Base-by-base conservation (phyloP, 2,888 invertebrate genomes). In the Dermolepida albohirtum region DNA sequence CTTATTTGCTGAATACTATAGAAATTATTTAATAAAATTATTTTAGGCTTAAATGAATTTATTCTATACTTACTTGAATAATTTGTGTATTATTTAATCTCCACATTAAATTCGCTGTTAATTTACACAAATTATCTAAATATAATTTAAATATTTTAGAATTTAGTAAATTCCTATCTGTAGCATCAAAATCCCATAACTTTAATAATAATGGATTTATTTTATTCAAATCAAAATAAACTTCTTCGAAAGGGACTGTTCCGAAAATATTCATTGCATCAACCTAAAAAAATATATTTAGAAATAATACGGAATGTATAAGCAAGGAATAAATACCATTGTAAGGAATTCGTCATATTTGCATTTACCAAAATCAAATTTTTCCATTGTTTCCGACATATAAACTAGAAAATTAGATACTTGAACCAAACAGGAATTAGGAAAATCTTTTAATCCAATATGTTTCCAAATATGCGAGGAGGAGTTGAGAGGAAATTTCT, bases 121-220 rank as follows among this genome's bases (percentile, higher is more conserved):
- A 71, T 70, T 71, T 72, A 63, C 69, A 71, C 50, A 78, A 70
- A 62, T 69, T 76, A 8, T 27, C 47, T 63, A 76, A 50, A 68
- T 77, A 75, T 69, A 74, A 72, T 66, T 72, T 72, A 49, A 74
- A 73, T 44, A 76, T 70, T 59, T 74, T 72, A 57, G 76, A 76
- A 1, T 67, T 40, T 16, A 66, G n/a, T 8, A 43, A n/a, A 51
- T 54, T 47, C 27, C 40, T 8, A 8, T 69, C 59, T 16, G 17
- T 54, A 7, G 66, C 29, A 55, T 73, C 65, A 41, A 74, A 73
- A 51, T 67, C 44, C 75, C 75, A 75, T 54, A 74, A 44, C n/a
- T 64, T 67, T 1, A 63, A 14, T 39, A 72, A 16, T 17, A 52
- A 12, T 10, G 8, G 16, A n/a, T 51, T 39, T 17, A 67, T 55